Evolutionary conservation across 2,113 vertebrate genomes (phyloP), one percentile per base, ranked within the genome.

Genomic region (Ailurus styani): DNA sequence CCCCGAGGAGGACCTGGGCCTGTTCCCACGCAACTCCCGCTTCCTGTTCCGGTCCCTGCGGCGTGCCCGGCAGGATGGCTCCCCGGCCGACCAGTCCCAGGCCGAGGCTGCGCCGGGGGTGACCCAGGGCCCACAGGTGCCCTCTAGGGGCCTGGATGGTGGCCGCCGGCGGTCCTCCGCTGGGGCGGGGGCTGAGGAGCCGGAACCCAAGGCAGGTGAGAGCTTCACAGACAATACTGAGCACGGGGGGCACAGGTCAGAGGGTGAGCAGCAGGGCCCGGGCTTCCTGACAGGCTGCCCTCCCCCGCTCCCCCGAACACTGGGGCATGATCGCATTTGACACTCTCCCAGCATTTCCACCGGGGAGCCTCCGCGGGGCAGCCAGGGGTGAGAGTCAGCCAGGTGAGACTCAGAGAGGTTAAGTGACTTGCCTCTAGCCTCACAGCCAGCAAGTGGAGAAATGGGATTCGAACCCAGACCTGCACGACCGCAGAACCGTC

Each of bases 191-290:
- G 54, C 34, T 9, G 29, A 75, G 87, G 42, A 68, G 1, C 66
- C 17, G 42, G 62, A 79, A 7, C 6, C 70, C 0, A 25, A 85
- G 18, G 31, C 94, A 97, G 98, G 98, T 98, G 64, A 97, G 97
- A 40, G 11, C 13, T 37, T n/a, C 55, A 9, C 27, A 14, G 6
- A 50, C 54, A 27, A 2, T 45, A 9, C 18, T 3, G 5, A 34
- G 42, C 3, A 0, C 5, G 45, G 27, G 40, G 31, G 66, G 34
- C 60, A 72, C 23, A 54, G 85, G 57, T 6, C 5, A 21, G 29
- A 23, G 25, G 0, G 7, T 1, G 50, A 6, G 17, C 45, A 4
- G 55, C 11, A 0, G 37, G 68, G 57, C 21, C 21, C 0, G 1
- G 68, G n/a, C 31, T 50, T 77, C 52, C 40, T 2, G 3, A 37